A percentile compares a stretch with the other conserved stretches of the same genome.
Evolutionary conservation across 2,797 vertebrate species (phyloP).

Genomic region (Eospalax fontanierii): DNA sequence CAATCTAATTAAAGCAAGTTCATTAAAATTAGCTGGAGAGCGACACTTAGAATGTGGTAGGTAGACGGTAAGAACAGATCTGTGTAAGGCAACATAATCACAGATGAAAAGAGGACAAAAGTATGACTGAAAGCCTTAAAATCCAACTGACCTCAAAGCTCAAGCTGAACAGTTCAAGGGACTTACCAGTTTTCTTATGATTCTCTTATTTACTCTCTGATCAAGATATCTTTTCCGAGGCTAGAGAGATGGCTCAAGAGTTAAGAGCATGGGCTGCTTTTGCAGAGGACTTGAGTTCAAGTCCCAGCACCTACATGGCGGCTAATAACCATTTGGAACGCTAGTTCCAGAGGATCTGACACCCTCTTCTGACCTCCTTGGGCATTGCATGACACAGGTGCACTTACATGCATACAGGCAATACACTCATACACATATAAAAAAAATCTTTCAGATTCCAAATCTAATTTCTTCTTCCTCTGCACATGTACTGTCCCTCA

Average conservation of each 20-base stretch:
- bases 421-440: too few species aligned
- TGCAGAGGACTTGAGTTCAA: too few species aligned
- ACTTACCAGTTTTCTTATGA: neutral
- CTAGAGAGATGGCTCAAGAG: too few species aligned
- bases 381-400: too few species aligned
- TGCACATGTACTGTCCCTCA: neutral
- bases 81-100: neutral
- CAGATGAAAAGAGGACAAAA: neutral
- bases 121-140: constrained; percentile 14
- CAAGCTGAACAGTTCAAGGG: neutral
- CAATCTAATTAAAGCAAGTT: constrained; percentile 55
- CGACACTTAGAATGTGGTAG: neutral
- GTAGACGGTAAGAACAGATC: neutral
- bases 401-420: too few species aligned
- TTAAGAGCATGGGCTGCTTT: too few species aligned
- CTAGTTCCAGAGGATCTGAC: too few species aligned
- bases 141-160: neutral
- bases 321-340: too few species aligned
- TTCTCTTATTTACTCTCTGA: constrained; percentile 50
- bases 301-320: too few species aligned
- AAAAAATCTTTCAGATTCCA: neutral
- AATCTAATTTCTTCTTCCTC: constrained; percentile 11
- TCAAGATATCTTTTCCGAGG: neutral
- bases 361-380: too few species aligned
- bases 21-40: constrained; percentile 56